phyloP scores from a whole-genome alignment of 1,140 invertebrate genomes.

The Drosophila murphyi region DNA sequence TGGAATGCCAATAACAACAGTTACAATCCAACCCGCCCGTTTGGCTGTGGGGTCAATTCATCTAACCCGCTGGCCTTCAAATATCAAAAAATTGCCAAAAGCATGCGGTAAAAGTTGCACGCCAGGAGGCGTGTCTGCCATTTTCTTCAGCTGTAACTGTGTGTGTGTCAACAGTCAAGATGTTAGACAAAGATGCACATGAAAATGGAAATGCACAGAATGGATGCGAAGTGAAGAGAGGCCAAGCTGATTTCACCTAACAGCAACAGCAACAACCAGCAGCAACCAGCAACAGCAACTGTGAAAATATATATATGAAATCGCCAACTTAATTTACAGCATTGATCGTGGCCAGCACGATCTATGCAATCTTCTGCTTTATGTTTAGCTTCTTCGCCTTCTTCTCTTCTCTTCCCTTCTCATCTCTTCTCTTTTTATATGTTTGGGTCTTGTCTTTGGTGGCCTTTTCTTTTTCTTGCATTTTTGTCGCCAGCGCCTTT shows the following conservation, averaged over 20 bases:
- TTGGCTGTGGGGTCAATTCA: conserved; percentile 11
- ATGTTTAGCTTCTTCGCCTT: conserved; percentile 33
- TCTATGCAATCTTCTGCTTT: conserved; percentile 78
- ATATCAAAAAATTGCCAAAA: not conserved
- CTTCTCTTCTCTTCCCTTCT: conserved; percentile 19
- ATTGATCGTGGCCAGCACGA: conserved; percentile 59
- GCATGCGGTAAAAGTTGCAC: conserved; percentile 31
- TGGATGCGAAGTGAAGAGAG: conserved; percentile 1
- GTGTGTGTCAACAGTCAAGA: not conserved
- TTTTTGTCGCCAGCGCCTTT: conserved; percentile 17
- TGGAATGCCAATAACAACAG: conserved; percentile 15
- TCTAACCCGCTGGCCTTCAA: conserved; percentile 19
- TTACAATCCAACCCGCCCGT: not conserved
- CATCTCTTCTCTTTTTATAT: conserved; percentile 4
- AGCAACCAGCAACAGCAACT: conserved; percentile 7
- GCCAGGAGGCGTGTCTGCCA: conserved; percentile 6
- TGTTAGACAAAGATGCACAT: conserved; percentile 9
- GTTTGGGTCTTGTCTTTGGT: conserved; percentile 17
- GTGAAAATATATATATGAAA: conserved; percentile 41
- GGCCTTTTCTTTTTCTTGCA: conserved; percentile 12
- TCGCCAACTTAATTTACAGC: conserved; percentile 78
- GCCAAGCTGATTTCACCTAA: conserved; percentile 51
- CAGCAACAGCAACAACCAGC: conserved; percentile 32
- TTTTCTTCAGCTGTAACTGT: conserved; percentile 1
- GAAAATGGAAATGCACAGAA: conserved; percentile 6